Evolutionary conservation across 2,113 vertebrate species (phyloP).

Genomic region (Rallus limicola): DNA sequence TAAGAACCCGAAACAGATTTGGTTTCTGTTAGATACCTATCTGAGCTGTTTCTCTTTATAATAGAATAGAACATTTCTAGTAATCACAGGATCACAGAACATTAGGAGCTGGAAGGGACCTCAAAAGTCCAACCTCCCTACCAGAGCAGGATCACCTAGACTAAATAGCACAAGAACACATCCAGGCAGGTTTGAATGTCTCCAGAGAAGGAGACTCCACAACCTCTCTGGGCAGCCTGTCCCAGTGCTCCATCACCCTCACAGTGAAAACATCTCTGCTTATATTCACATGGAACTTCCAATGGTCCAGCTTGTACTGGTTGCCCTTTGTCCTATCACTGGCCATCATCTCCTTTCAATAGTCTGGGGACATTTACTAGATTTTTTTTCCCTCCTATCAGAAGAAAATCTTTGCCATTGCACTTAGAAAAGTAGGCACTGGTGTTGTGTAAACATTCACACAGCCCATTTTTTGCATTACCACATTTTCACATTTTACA

Average conservation of each 20-base stretch:
- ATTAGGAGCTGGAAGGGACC: too few relatives aligned
- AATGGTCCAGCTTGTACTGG: too few relatives aligned
- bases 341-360: neutral
- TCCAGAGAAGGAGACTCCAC: too few relatives aligned
- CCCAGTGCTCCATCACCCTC: too few relatives aligned
- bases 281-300: too few relatives aligned
- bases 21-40: neutral
- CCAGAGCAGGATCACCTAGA: too few relatives aligned
- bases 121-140: too few relatives aligned
- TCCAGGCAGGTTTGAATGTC: too few relatives aligned
- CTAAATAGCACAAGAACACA: too few relatives aligned
- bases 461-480: neutral
- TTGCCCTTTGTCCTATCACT: too few relatives aligned
- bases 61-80: neutral
- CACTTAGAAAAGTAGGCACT: neutral
- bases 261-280: too few relatives aligned
- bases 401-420: neutral
- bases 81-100: neutral
- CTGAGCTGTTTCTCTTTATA: neutral
- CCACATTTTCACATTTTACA: neutral
- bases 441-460: neutral
- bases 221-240: too few relatives aligned
- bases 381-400: neutral
- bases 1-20: neutral
- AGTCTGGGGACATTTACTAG: neutral